These are phyloP conservation scores for Merluccius polli DNA, from an alignment of 2,797 vertebrate genomes.

Conservation along the genomic window DNA sequence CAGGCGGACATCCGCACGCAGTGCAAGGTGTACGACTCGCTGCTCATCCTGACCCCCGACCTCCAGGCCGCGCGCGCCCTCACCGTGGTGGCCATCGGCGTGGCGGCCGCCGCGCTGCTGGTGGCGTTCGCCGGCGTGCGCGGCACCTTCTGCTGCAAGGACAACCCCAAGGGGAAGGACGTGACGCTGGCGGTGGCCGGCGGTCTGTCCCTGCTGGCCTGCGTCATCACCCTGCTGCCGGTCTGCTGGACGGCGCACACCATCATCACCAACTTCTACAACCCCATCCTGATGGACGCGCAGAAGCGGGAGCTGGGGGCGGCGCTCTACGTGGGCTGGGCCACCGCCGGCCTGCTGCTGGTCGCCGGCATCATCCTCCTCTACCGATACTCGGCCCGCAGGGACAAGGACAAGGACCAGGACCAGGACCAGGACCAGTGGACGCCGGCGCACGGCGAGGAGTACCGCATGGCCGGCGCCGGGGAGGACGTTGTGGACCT, in stretches of 20 bases:
- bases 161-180: constrained; percentile 66
- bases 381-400: constrained; percentile 60
- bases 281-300: constrained; percentile 65
- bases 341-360: constrained; percentile 70
- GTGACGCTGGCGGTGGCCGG: constrained; percentile 69
- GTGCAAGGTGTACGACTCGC: constrained; percentile 82
- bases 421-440: constrained; percentile 56
- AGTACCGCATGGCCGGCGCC: background rate
- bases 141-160: constrained; percentile 65
- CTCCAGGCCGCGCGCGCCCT: constrained; percentile 80
- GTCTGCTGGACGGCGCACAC: constrained; percentile 75
- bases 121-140: constrained; percentile 69
- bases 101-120: constrained; percentile 58
- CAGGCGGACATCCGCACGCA: constrained; percentile 81
- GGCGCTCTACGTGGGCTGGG: constrained; percentile 86
- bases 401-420: constrained; percentile 59
- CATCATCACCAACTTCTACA: constrained; percentile 77
- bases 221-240: constrained; percentile 73
- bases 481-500: background rate
- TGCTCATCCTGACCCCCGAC: constrained; percentile 74
- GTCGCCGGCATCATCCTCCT: constrained; percentile 68
- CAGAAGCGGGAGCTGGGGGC: constrained; percentile 83
- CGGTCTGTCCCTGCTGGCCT: constrained; percentile 70
- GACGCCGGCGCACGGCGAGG: background rate
- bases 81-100: constrained; percentile 76